Evolutionary conservation across 2,888 invertebrate species (phyloP).

Genomic region (Amorpha juglandis): DNA sequence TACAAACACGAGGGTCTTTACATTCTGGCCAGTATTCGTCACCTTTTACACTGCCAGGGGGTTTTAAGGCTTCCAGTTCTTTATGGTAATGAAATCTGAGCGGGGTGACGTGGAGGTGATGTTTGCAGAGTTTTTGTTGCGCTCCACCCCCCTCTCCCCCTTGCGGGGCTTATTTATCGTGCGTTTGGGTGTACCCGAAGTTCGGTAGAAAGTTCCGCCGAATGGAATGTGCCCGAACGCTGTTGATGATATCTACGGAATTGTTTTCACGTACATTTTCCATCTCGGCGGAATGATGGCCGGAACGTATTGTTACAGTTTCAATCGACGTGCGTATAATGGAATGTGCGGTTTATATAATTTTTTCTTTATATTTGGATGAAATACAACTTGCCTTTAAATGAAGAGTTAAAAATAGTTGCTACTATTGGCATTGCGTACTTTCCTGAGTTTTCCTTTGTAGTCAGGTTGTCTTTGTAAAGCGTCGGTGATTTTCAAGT

Average conservation of each 20-base stretch:
- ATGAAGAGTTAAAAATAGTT: not conserved
- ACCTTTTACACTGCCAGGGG: constrained; percentile 82
- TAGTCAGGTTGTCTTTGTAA: too few relatives aligned
- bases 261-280: constrained; percentile 62
- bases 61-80: constrained; percentile 84
- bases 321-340: constrained; percentile 27
- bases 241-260: constrained; percentile 67
- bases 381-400: not conserved
- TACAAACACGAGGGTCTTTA: constrained; percentile 45
- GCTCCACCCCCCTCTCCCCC: constrained; percentile 61
- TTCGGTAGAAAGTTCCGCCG: constrained; percentile 66
- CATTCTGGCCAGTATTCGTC: constrained; percentile 70
- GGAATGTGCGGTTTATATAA: constrained; percentile 17
- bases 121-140: constrained; percentile 82
- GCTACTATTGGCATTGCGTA: too few relatives aligned
- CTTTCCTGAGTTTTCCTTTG: too few relatives aligned
- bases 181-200: constrained; percentile 76
- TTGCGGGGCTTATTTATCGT: constrained; percentile 78
- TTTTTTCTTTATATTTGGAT: constrained; percentile 21
- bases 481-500: too few relatives aligned
- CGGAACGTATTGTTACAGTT: constrained; percentile 12
- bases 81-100: constrained; percentile 85
- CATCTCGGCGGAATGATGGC: constrained; percentile 41
- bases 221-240: constrained; percentile 74
- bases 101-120: constrained; percentile 83